Evolutionary conservation across 2,888 invertebrate genomes (phyloP), one percentile per base, ranked within the genome.

Genomic region (Tiliacea aurago): DNA sequence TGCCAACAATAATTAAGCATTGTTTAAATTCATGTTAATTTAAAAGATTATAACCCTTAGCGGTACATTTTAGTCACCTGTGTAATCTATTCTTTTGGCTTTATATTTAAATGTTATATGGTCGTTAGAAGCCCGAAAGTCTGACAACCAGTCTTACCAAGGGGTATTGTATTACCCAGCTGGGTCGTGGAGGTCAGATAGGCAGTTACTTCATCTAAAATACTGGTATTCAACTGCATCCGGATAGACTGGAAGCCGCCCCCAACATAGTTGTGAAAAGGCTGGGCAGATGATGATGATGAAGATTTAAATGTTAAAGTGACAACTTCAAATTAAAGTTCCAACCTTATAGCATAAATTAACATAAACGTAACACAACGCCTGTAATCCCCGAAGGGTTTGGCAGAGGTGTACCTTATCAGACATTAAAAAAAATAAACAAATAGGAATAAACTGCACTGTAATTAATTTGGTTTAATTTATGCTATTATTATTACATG

Each of bases 1-100:
- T 28, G 33, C 43, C 37, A 18, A 1, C n/a, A 5, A 43, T 62
- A 69, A 81, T 81, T 71, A 76, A 37, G 55, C 43, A 81, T 81
- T 81, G 81, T 84, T 62, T 66, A 41, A 51, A 81, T 84, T 69
- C 78, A 66, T 28, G 49, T 45, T 41, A 65, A 56, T 37, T 45
- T 23, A 13, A 20, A 43, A 45, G 23, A 68, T 74, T 75, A n/a
- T 11, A 18, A 56, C 2, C 20, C 13, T 49, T 33, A 58, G 33
- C 10, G 20, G 18, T 0, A n/a, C 45, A 73, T 47, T 77, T 20
- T 33, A 18, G 10, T 59, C 49, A 56, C 47, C 13, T 41, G 23
- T 56, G 41, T 56, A 18, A 77, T 55, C 23, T 13, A 49, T 18
- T 53, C 7, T 23, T 20, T 13, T 37, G 55, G 49, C 62, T 45